Conservation (phyloP, 2,113 vertebrate species). For the Tupaia chinensis region DNA sequence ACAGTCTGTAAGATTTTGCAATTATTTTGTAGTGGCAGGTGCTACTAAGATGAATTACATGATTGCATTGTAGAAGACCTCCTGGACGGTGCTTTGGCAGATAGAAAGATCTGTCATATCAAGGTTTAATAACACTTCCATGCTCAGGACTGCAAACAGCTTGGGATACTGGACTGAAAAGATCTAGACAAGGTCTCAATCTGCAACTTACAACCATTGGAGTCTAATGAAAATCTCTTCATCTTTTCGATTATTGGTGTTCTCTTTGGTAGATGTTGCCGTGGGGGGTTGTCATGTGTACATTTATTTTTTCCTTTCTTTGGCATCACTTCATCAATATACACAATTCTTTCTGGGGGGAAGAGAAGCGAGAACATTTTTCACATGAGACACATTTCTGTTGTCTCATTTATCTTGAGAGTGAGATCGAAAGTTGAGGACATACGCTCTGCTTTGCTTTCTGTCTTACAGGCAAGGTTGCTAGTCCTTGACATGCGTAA, state of each 20-base stretch:
- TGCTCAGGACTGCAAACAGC: background rate
- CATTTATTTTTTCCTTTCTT: background rate
- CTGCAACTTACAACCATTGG: background rate
- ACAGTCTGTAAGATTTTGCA: background rate
- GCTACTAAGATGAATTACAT: background rate
- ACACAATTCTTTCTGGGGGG: background rate
- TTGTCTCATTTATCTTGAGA: background rate
- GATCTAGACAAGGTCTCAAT: background rate
- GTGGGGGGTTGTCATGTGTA: background rate
- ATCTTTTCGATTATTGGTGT: background rate
- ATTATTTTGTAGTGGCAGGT: background rate
- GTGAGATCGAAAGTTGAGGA: background rate
- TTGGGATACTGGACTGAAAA: background rate
- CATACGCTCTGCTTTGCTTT: background rate
- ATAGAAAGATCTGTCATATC: background rate
- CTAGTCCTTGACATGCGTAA: background rate
- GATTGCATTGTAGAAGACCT: background rate
- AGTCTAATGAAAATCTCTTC: background rate
- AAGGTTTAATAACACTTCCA: background rate
- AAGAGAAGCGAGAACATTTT: background rate
- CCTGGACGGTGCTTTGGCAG: background rate
- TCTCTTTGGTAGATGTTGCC: background rate
- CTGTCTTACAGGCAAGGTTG: background rate
- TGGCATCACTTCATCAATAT: background rate
- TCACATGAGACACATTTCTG: rapidly evolving